Evolutionary conservation across 2,113 vertebrate species (phyloP), one percentile per base, ranked within the genome.

Genomic region (Calyptommatus sinebrachiatus): DNA sequence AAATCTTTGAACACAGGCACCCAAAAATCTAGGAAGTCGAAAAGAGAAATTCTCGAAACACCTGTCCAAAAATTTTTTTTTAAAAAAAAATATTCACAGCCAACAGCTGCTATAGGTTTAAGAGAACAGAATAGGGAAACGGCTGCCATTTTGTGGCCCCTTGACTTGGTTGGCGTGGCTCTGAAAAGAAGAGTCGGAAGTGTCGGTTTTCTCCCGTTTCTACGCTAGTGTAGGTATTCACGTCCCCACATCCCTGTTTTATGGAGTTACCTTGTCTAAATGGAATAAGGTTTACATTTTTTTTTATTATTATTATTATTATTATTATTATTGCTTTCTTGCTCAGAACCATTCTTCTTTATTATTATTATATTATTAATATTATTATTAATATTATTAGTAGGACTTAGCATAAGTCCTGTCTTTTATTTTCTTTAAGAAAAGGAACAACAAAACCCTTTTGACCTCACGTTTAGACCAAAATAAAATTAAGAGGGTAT

Each of bases 381-480:
- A 77, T 20, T 35, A 90, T 90, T 87, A 80, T 85, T 86, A 81
- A 86, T 41, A 82, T 67, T 73, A 91, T 89, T 89, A 29, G 84
- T 91, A 92, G 92, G 94, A 94, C 95, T 94, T 93, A 91, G 91
- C 85, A 82, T 57, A 90, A 90, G 79, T 89, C 85, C 90, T 84
- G 71, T 89, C 83, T 94, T 95, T 94, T 91, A 94, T 83, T 89
- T 84, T 92, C 78, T 91, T 87, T 88, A 89, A 89, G 84, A 89
- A 87, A 90, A 91, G 7, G 18, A 28, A 20, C 12, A 20, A 78
- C 68, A 41, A 63, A 91, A 74, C 82, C 2, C 75, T 61, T 86
- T 86, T 88, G 92, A 88, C 93, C 94, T 96, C 92, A 94, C 92
- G 91, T 97, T 96, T 93, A 86, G 95, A 97, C 96, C 96, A 97